These are phyloP conservation scores for Rhyacichthys aspro DNA, from an alignment of 2,797 vertebrate species.

Conservation along the genomic window DNA sequence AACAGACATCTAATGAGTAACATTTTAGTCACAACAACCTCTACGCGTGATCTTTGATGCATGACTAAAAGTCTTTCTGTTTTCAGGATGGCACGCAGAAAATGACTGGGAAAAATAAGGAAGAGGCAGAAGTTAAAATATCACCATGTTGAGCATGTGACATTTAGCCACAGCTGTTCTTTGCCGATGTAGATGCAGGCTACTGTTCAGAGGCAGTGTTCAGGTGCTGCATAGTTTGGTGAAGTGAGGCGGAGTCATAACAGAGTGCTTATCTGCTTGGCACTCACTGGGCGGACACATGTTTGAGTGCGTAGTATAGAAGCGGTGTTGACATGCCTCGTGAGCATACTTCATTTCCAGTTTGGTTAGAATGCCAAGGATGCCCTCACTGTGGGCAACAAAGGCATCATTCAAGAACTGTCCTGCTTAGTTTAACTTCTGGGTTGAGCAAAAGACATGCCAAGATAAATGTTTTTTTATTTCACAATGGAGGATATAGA, in stretches of 20 bases:
- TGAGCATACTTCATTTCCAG: constrained; percentile 45
- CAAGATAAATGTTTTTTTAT: too few species aligned
- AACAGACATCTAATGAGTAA: constrained; percentile 26
- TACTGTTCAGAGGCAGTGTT: constrained; percentile 34
- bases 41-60: constrained; percentile 30
- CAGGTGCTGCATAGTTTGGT: constrained; percentile 31
- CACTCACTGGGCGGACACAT: constrained; percentile 33
- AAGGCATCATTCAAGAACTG: constrained; percentile 23
- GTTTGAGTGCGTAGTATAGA: constrained; percentile 18
- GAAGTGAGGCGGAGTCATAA: constrained; percentile 53
- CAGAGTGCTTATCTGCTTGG: constrained; percentile 60
- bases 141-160: constrained; percentile 7
- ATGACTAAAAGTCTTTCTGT: constrained; percentile 43
- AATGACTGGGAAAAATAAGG: constrained; percentile 16
- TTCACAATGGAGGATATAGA: too few species aligned
- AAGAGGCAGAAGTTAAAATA: constrained; percentile 29
- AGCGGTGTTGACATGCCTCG: constrained; percentile 24
- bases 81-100: constrained; percentile 34
- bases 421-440: constrained; percentile 12
- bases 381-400: constrained; percentile 44
- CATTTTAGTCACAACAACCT: constrained; percentile 34
- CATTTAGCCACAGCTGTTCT: not conserved
- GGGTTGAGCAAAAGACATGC: not conserved
- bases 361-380: constrained; percentile 48
- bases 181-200: constrained; percentile 6